A percentile compares a stretch with the other conserved stretches of the same genome.
Evolutionary conservation across 2,888 invertebrate species (phyloP).

Genomic region (Trichogramma dendrolimi): DNA sequence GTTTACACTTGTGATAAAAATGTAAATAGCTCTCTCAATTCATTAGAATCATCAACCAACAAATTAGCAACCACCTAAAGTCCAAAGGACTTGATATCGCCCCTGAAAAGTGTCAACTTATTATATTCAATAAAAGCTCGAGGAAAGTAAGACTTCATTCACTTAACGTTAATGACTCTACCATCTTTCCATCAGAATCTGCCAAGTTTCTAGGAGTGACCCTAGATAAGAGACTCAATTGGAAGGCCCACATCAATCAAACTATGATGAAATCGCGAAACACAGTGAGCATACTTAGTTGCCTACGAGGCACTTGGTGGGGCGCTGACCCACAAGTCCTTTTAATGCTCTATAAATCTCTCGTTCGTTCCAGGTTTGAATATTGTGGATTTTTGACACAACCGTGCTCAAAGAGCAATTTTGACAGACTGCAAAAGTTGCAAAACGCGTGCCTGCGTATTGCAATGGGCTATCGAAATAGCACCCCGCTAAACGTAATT

Average conservation of each 20-base stretch:
- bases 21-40: too few relatives aligned
- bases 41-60: too few relatives aligned
- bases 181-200: background rate
- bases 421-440: slow-evolving; percentile 16
- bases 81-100: slow-evolving; percentile 11
- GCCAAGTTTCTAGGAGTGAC: slow-evolving; percentile 20
- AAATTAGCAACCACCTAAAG: background rate
- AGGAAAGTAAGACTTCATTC: background rate
- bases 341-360: slow-evolving; percentile 2
- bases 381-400: slow-evolving; percentile 20
- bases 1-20: slow-evolving; percentile 2
- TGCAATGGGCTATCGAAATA: slow-evolving; percentile 20
- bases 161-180: background rate
- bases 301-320: slow-evolving; percentile 21
- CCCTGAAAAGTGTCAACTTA: slow-evolving; percentile 19
- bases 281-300: slow-evolving; percentile 15
- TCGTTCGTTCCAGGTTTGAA: slow-evolving; percentile 16
- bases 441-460: slow-evolving; percentile 22
- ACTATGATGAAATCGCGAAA: slow-evolving; percentile 4
- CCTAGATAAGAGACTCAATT: slow-evolving; percentile 19
- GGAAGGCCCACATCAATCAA: slow-evolving; percentile 14
- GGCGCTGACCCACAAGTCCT: slow-evolving; percentile 16
- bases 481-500: slow-evolving; percentile 24
- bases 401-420: slow-evolving; percentile 2
- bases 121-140: slow-evolving; percentile 19